Evolutionary conservation across 2,888 invertebrate species (phyloP).

Genomic region (Agriopis leucophaearia): DNA sequence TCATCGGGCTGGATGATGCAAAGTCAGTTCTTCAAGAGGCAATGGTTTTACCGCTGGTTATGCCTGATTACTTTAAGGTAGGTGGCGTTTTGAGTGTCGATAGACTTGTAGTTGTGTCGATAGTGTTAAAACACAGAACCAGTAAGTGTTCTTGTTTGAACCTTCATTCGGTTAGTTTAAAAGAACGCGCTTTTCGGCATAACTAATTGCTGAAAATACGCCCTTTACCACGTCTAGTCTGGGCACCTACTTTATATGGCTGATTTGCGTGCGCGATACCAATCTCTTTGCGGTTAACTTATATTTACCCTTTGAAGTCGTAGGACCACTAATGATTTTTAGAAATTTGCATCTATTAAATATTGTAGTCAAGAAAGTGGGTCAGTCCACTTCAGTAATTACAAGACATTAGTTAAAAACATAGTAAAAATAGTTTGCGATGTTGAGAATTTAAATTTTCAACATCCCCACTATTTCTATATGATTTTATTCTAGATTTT

Average conservation of each 20-base stretch:
- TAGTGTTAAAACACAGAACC: neutral
- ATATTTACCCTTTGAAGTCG: slow-evolving; percentile 54
- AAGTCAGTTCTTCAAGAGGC: slow-evolving; percentile 94
- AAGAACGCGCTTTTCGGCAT: neutral
- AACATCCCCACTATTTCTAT: too few species aligned
- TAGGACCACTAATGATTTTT: slow-evolving; percentile 42
- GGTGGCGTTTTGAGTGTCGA: neutral
- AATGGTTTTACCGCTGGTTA: slow-evolving; percentile 93
- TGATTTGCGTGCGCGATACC: slow-evolving; percentile 70
- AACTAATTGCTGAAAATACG: slow-evolving; percentile 19
- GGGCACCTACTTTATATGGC: slow-evolving; percentile 62
- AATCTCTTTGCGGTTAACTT: slow-evolving; percentile 48
- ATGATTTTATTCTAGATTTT: too few species aligned
- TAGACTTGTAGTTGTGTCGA: too few species aligned
- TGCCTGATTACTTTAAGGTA: slow-evolving; percentile 95
- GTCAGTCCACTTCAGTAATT: slow-evolving; percentile 19
- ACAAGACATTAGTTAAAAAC: neutral
- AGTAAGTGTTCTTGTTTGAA: slow-evolving; percentile 20
- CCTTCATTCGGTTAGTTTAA: slow-evolving; percentile 20
- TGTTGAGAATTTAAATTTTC: neutral
- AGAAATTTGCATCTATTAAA: slow-evolving; percentile 43
- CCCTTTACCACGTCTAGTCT: slow-evolving; percentile 36
- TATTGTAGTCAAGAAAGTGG: slow-evolving; percentile 39
- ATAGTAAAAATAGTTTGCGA: neutral
- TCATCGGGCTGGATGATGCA: slow-evolving; percentile 91